phyloP scores from a whole-genome alignment of 2,113 vertebrate species.

The Onychostruthus taczanowskii region DNA sequence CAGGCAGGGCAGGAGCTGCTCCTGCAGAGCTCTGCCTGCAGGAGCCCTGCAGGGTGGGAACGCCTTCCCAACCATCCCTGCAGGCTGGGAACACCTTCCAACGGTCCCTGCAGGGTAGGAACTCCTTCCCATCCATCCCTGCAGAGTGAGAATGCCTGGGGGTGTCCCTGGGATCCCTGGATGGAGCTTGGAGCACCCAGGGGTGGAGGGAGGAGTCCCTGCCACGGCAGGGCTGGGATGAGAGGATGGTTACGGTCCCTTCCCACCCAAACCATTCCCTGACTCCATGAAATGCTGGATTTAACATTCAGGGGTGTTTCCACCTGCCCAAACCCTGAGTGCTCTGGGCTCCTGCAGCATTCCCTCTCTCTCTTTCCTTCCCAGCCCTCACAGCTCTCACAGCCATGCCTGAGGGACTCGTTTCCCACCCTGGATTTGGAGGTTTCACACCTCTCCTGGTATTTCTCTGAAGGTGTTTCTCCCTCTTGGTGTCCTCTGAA shows the following conservation, averaged over 20 bases:
- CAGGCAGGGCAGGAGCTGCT: not conserved
- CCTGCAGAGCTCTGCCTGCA: not conserved
- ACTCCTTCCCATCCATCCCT: no score
- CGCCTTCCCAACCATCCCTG: not conserved
- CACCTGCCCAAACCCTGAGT: rapidly evolving
- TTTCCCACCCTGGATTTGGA: not conserved
- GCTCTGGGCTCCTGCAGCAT: rapidly evolving
- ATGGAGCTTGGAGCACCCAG: not conserved
- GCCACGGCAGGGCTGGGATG: not conserved
- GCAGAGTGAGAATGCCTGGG: no score
- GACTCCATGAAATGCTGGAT: not conserved
- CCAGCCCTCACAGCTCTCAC: not conserved
- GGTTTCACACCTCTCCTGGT: not conserved
- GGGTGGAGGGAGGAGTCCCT: rapidly evolving
- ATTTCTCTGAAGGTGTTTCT: no score
- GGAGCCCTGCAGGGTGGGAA: not conserved
- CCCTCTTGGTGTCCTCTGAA: not conserved
- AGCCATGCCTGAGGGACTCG: not conserved
- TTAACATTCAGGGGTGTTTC: rapidly evolving
- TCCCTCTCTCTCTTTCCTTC: rapidly evolving
- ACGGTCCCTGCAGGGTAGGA: no score
- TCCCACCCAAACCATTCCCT: not conserved
- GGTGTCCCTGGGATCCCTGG: not conserved
- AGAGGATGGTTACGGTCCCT: not conserved
- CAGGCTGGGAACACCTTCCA: no score